phyloP scores from a whole-genome alignment of 2,888 invertebrate genomes.

The Flexamia atlantica region DNA sequence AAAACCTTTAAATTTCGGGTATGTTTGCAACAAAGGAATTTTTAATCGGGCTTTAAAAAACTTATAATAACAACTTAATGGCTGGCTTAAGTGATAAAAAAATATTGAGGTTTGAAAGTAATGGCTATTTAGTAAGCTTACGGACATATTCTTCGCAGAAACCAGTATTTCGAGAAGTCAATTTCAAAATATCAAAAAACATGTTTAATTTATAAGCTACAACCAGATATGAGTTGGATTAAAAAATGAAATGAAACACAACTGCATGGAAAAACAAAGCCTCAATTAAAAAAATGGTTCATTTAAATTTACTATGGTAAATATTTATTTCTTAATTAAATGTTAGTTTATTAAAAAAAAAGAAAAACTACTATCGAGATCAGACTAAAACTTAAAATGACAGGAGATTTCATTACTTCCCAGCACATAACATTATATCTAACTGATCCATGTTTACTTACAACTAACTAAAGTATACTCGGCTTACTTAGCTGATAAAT shows the following conservation, averaged over 20 bases:
- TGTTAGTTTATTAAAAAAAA: conserved; percentile 27
- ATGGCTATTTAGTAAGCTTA: too few relatives aligned
- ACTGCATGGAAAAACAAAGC: conserved; percentile 5
- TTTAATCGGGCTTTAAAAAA: too few relatives aligned
- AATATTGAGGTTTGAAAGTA: too few relatives aligned
- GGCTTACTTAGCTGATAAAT: conserved; percentile 37
- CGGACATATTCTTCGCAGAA: too few relatives aligned
- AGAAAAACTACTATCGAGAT: conserved; percentile 39
- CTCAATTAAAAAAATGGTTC: not conserved
- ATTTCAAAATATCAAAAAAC: too few relatives aligned
- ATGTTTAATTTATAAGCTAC: too few relatives aligned
- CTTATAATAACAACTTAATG: too few relatives aligned
- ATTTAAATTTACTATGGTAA: conserved; percentile 15
- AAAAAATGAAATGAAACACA: not conserved
- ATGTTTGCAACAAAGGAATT: too few relatives aligned
- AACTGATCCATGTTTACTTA: conserved; percentile 39
- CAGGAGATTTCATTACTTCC: conserved; percentile 37
- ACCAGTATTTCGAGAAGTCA: too few relatives aligned
- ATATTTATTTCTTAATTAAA: conserved; percentile 17
- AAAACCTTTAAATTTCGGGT: too few relatives aligned
- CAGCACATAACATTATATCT: conserved; percentile 35
- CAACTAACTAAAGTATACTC: conserved; percentile 34
- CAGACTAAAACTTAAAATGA: conserved; percentile 47
- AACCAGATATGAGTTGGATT: too few relatives aligned
- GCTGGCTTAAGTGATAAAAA: too few relatives aligned